Evolutionary conservation across 2,113 vertebrate species (phyloP), one percentile per base, ranked within the genome.

Genomic region (Callipepla squamata): DNA sequence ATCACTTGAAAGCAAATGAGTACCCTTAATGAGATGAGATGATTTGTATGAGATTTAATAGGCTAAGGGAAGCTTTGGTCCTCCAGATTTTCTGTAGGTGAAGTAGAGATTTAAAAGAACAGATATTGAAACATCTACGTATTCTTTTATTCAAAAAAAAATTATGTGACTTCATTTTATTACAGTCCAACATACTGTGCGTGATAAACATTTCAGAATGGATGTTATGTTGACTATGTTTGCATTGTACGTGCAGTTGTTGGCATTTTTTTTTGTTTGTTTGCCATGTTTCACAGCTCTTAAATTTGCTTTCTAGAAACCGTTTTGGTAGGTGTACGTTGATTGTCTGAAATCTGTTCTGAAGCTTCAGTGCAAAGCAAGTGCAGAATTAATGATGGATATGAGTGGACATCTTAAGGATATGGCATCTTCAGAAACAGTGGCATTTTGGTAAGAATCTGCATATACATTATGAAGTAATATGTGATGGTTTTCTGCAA

Each of bases 231-330:
- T 88, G 70, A 48, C 73, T 70, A 1, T 78, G 51, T 84, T 94
- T 86, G 61, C 65, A 68, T 72, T 95, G 88, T n/a, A 61, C 30
- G 72, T 90, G 76, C 85, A 88, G 61, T 75, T 66, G 57, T 85
- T 96, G 87, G 47, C 57, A 95, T 59, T 83, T 68, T 85, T 85
- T 17, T 55, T 93, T 28, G 28, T 69, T 88, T 87, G 63, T 77
- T 94, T 93, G 85, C 51, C 44, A 22, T 74, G 79, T 83, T 86
- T 94, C 88, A 72, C 51, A 78, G 53, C 57, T 78, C 63, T 88
- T 48, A 92, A 70, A 90, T 90, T 84, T 93, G 61, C 80, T 88
- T 95, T 96, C 93, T 83, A 90, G 65, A 93, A 93, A 86, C 51
- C 32, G n/a, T 92, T 93, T 75, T 84, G 76, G 15, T 88, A 86